Percentiles rank a stretch among this genome's conserved stretches.
These are phyloP conservation scores for Apamea sordens DNA, from an alignment of 2,888 invertebrate species.

Conservation along the genomic window DNA sequence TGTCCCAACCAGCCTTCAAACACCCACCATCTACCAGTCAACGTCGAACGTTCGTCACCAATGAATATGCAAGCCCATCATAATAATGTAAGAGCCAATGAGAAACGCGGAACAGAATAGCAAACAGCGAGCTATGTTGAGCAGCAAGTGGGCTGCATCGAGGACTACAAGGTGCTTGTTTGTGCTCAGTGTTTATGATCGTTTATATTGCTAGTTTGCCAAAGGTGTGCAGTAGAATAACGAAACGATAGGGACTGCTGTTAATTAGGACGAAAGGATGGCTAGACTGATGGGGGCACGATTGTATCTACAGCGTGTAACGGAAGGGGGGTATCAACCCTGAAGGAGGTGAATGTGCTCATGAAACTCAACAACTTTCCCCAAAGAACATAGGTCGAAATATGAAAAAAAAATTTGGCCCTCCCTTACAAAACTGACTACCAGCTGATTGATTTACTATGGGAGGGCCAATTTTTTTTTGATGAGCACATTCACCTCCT, in stretches of 20 bases:
- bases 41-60: constrained; percentile 59
- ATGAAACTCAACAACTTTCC: no score
- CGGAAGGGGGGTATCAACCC: no score
- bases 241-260: neutral
- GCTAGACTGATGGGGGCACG: neutral
- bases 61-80: constrained; percentile 79
- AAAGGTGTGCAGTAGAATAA: neutral
- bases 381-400: no score
- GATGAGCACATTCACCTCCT: no score
- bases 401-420: no score
- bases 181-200: neutral
- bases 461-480: no score
- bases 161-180: constrained; percentile 11
- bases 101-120: constrained; percentile 79
- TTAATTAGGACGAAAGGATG: neutral
- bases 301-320: neutral
- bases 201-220: neutral
- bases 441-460: no score
- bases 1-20: constrained; percentile 3
- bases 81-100: constrained; percentile 81
- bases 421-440: no score
- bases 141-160: constrained; percentile 68
- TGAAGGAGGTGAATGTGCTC: no score
- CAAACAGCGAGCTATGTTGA: constrained; percentile 64
- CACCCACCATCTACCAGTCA: constrained; percentile 54